A percentile compares a stretch with the other conserved stretches of the same genome.
phyloP scores from a whole-genome alignment of 2,797 vertebrate genomes.

The Chloroceryle amazona region DNA sequence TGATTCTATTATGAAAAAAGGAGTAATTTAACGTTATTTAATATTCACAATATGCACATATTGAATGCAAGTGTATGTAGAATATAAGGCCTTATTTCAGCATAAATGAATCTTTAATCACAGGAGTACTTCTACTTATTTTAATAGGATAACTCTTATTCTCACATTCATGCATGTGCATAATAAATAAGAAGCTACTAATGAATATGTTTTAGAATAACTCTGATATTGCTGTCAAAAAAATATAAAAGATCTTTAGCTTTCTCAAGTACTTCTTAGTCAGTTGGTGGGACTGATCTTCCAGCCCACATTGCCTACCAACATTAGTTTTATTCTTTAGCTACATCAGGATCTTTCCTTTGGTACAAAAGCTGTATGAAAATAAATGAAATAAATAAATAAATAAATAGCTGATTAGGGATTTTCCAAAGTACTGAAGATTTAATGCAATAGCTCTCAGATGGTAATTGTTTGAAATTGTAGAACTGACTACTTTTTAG shows the following conservation, averaged over 20 bases:
- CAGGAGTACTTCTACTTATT: conserved; percentile 15
- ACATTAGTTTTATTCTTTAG: neutral
- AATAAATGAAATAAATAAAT: neutral
- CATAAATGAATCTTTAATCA: conserved; percentile 58
- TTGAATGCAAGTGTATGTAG: conserved; percentile 52
- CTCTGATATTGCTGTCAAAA: neutral
- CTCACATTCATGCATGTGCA: conserved; percentile 17
- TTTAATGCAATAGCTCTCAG: neutral
- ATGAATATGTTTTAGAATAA: neutral
- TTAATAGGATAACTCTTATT: conserved; percentile 26
- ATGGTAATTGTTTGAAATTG: neutral
- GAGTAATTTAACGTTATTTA: conserved; percentile 67
- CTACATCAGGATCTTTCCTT: neutral
- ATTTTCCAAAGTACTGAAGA: neutral
- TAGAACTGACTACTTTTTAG: neutral
- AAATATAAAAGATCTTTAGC: neutral
- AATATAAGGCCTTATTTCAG: conserved; percentile 29
- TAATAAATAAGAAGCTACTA: conserved; percentile 32
- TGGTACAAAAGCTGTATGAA: neutral
- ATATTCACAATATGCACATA: conserved; percentile 70
- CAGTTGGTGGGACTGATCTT: neutral
- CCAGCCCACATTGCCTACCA: neutral
- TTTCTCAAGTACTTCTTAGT: neutral
- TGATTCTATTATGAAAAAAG: conserved; percentile 56
- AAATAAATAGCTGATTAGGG: neutral